Conservation (phyloP, 2,797 vertebrate species). For the Cossypha niveicapilla region DNA sequence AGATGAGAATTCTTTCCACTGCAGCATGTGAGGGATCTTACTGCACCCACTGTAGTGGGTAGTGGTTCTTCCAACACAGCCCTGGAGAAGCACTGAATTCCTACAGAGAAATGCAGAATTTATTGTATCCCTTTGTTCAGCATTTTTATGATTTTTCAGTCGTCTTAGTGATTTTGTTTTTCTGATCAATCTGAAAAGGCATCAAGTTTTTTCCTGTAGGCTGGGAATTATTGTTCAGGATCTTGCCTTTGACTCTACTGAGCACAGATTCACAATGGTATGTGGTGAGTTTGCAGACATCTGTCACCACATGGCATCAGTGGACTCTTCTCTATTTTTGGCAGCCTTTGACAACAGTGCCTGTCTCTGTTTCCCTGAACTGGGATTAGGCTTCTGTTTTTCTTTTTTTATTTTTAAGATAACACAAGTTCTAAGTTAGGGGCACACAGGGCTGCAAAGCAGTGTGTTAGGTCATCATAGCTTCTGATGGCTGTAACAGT, state of each 20-base stretch:
- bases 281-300: neutral
- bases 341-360: neutral
- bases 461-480: neutral
- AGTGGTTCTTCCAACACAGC: neutral
- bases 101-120: neutral
- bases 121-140: neutral
- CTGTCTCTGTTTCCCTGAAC: neutral
- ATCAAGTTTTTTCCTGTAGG: neutral
- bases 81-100: neutral
- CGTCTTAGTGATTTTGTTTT: neutral
- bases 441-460: neutral
- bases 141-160: neutral
- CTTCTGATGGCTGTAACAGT: neutral
- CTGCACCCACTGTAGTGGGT: fast-evolving
- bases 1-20: neutral
- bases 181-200: neutral
- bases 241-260: neutral
- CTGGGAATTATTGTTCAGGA: neutral
- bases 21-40: neutral
- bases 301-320: neutral
- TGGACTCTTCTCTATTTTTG: neutral
- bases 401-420: neutral
- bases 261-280: neutral
- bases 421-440: neutral
- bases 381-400: neutral